These are phyloP conservation scores for Zoroaster sp. DNA, from an alignment of 53 echinoderm and acorn worm genomes.

Conservation along the genomic window DNA sequence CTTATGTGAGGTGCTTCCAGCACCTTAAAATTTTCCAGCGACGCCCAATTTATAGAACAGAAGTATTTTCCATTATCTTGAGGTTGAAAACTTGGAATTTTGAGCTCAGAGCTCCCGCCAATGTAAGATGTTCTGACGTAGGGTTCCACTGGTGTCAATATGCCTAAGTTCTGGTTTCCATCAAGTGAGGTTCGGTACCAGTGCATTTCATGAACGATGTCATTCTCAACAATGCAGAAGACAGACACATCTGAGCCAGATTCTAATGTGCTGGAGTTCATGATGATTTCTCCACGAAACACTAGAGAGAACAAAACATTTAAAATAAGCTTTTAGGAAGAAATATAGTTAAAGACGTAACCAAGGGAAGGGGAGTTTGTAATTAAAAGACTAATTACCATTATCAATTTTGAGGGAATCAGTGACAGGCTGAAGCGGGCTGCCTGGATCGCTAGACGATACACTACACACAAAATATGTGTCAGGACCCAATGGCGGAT, in stretches of 20 bases:
- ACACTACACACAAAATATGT: not conserved
- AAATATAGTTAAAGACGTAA: not conserved
- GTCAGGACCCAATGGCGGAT: not conserved
- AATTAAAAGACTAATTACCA: no score
- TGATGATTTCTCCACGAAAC: no score
- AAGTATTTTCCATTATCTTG: not conserved
- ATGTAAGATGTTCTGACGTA: not conserved
- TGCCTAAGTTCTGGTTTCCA: no score
- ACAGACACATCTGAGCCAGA: not conserved
- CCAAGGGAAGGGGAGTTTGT: no score
- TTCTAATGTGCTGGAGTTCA: not conserved
- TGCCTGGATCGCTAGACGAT: not conserved
- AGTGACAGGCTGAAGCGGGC: not conserved
- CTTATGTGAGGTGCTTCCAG: not conserved
- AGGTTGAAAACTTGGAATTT: not conserved
- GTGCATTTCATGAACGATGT: not conserved
- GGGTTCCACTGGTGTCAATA: not conserved
- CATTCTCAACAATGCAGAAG: not conserved
- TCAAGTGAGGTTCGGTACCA: not conserved
- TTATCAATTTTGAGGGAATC: conserved; percentile 18
- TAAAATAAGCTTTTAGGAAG: not conserved
- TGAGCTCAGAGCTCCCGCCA: not conserved
- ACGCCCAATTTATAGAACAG: conserved; percentile 4
- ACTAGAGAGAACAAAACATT: not conserved
- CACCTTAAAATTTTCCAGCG: no score